Evolutionary conservation across 2,888 invertebrate species (phyloP), one percentile per base, ranked within the genome.

Genomic region (Tethea ocularis): DNA sequence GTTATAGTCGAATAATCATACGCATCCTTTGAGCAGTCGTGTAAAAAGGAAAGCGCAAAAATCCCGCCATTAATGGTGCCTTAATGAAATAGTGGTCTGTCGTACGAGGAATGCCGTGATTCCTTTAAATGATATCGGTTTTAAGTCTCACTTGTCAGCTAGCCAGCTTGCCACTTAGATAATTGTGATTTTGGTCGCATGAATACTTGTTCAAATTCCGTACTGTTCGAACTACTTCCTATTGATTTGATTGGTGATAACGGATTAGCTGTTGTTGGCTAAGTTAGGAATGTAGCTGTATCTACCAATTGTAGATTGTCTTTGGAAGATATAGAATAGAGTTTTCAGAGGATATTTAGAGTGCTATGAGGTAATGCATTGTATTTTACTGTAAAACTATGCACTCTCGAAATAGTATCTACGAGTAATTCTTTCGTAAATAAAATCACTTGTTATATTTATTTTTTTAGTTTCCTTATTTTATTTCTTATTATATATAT

Each of bases 121-220:
- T 13, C 54, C 20, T 54, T 33, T 33, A 54, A 54, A 54, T 33
- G 54, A 54, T 54, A 54, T 22, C 54, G 54, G 36, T 54, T 46
- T 54, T 54, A 54, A 36, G 54, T 54, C 54, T 54, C 22, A 36
- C 33, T 33, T 15, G 6, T 13, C 13, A 33, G 26, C 2, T 2
- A 2, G 6, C 26, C 26, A 26, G 26, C 6, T 8, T 29, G 26
- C 7, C 33, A 24, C 33, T 8, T 1, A 17, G 22, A 22, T 36
- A 33, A 54, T 54, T 54, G 54, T 54, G 54, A 54, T 54, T 54
- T 54, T 33, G 15, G 46, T 46, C 46, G 46, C n/a, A 36, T 36
- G 7, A 54, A 54, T 54, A 33, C 54, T 33, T 46, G 17, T 46
- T 10, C 20, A 20, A 46, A 46, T 46, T 20, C 20, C 46, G 17